These are phyloP conservation scores for Sclerurus mexicanus DNA, from an alignment of 2,113 vertebrate genomes.

Conservation along the genomic window DNA sequence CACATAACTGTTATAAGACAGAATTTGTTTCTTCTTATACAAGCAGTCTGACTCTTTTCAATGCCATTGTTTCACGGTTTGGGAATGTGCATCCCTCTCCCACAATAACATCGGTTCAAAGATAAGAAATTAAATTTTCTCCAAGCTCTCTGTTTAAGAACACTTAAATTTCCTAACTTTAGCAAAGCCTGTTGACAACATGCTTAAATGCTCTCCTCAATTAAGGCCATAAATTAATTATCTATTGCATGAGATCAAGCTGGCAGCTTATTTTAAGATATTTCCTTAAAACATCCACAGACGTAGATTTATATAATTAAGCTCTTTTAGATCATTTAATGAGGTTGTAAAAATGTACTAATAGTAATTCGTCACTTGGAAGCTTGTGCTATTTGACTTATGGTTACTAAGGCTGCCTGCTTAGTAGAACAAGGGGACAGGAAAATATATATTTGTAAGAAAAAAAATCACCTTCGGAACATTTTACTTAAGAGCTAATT, in stretches of 20 bases:
- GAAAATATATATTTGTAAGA: background rate
- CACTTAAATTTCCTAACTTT: background rate
- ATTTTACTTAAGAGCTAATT: background rate
- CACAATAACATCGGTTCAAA: background rate
- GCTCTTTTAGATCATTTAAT: slow-evolving; percentile 11
- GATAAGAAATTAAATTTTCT: background rate
- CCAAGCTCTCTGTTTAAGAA: background rate
- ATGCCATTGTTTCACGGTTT: background rate
- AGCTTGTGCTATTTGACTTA: background rate
- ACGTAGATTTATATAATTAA: slow-evolving; percentile 23
- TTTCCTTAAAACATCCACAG: slow-evolving; percentile 11
- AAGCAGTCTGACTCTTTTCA: background rate
- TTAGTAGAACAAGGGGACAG: background rate
- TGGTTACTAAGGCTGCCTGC: background rate
- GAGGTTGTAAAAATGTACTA: slow-evolving; percentile 3
- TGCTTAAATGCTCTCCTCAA: background rate
- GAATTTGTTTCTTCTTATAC: background rate
- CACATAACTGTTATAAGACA: background rate
- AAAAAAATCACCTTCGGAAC: background rate
- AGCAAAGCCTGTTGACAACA: background rate
- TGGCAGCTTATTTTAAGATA: background rate
- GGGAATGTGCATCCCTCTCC: background rate
- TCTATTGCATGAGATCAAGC: background rate
- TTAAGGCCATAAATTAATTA: background rate
- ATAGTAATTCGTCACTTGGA: background rate